phyloP scores from a whole-genome alignment of 1,140 invertebrate species.

The Helicoverpa zea region DNA sequence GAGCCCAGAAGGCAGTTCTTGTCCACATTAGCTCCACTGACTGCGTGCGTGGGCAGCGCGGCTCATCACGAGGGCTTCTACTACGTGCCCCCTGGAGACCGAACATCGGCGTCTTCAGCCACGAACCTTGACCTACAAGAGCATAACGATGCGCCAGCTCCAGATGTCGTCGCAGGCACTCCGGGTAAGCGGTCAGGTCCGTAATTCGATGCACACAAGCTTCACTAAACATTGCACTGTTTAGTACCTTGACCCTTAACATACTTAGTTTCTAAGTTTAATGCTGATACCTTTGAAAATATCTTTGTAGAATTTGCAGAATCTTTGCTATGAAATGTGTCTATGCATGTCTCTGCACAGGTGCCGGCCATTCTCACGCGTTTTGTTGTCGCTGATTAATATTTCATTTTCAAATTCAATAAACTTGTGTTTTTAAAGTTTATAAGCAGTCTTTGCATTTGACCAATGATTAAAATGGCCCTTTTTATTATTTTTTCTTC shows the following conservation, averaged over 20 bases:
- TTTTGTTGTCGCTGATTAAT: no score
- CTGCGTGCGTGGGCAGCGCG: conserved; percentile 90
- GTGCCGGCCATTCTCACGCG: no score
- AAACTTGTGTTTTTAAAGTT: no score
- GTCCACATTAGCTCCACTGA: conserved; percentile 91
- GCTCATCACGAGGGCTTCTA: conserved; percentile 91
- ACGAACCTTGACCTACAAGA: conserved; percentile 79
- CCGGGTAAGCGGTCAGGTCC: conserved; percentile 76
- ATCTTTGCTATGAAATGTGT: no score
- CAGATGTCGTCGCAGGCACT: conserved; percentile 93
- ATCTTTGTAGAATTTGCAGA: no score
- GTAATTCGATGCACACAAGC: neutral
- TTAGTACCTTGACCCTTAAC: neutral
- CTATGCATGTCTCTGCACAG: no score
- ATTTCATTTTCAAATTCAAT: no score
- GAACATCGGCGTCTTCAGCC: conserved; percentile 76
- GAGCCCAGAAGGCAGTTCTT: conserved; percentile 90
- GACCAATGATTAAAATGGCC: no score
- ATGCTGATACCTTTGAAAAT: no score
- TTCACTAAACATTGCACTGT: neutral
- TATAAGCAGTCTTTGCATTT: no score
- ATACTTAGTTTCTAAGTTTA: neutral
- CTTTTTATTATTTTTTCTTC: no score
- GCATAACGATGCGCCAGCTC: conserved; percentile 86
- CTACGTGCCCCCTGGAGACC: conserved; percentile 87